Conservation (phyloP, 2,797 vertebrate species). For the Poeciliopsis paucimaculata region DNA sequence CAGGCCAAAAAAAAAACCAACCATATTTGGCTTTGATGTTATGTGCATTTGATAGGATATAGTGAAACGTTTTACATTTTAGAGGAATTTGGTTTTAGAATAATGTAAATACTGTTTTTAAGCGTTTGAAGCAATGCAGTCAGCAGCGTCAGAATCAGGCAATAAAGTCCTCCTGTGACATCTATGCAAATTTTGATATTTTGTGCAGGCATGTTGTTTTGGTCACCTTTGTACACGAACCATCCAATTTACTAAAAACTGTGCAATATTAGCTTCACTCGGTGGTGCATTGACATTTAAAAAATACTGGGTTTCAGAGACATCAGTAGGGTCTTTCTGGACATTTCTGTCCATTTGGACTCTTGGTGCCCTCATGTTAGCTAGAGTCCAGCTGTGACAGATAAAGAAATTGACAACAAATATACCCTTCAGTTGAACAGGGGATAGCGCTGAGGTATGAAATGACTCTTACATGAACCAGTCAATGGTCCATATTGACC, state of each 20-base stretch:
- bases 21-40: slow-evolving; percentile 59
- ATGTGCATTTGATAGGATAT: slow-evolving; percentile 28
- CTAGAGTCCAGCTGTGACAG: slow-evolving; percentile 3
- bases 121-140: background rate
- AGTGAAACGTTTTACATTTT: slow-evolving; percentile 23
- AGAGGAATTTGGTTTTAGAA: slow-evolving; percentile 23
- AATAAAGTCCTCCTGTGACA: background rate
- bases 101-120: background rate
- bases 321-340: slow-evolving; percentile 2
- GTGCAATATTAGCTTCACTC: background rate
- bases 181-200: slow-evolving; percentile 44
- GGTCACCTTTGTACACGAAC: slow-evolving; percentile 18
- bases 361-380: slow-evolving; percentile 19
- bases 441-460: background rate
- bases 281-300: slow-evolving; percentile 25
- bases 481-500: background rate
- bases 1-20: slow-evolving; percentile 45
- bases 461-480: background rate
- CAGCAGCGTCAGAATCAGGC: background rate
- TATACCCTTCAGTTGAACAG: background rate
- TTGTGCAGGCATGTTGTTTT: slow-evolving; percentile 23
- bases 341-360: slow-evolving; percentile 20
- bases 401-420: slow-evolving; percentile 11
- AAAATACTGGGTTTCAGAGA: slow-evolving; percentile 8
- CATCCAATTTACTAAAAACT: slow-evolving; percentile 20